Evolutionary conservation across 2,113 vertebrate species (phyloP).

Genomic region (Platysteira castanea): DNA sequence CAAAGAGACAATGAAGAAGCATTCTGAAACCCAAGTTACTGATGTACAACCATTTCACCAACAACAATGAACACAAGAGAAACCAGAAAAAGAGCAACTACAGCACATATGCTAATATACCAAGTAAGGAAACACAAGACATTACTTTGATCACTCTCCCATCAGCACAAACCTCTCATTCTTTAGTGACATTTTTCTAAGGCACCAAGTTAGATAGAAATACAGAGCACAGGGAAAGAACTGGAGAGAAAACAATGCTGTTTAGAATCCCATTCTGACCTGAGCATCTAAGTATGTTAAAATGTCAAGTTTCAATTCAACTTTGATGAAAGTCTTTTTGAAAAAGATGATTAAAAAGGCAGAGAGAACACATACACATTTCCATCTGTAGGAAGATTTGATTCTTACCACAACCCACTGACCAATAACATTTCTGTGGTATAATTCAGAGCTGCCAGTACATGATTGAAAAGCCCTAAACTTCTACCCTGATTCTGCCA

Average conservation of each 20-base stretch:
- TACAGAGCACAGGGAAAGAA: background rate
- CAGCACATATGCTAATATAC: background rate
- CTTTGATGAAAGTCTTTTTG: background rate
- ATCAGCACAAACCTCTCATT: background rate
- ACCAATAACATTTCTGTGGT: background rate
- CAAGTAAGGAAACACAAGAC: background rate
- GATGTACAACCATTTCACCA: background rate
- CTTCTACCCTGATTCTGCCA: background rate
- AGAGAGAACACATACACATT: background rate
- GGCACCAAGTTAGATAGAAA: background rate
- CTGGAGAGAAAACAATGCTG: background rate
- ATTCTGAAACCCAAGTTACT: background rate
- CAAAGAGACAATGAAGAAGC: background rate
- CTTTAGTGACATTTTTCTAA: background rate
- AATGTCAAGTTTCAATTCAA: background rate
- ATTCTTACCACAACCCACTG: background rate
- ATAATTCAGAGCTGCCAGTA: background rate
- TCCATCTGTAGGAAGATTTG: background rate
- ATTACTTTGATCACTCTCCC: background rate
- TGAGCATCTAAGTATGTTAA: fast-evolving
- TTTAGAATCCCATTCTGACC: background rate
- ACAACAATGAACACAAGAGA: background rate
- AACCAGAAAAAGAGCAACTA: background rate
- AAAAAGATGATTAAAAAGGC: background rate
- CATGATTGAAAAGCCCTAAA: background rate